phyloP scores from a whole-genome alignment of 2,113 vertebrate genomes.

The Macrotus californicus region DNA sequence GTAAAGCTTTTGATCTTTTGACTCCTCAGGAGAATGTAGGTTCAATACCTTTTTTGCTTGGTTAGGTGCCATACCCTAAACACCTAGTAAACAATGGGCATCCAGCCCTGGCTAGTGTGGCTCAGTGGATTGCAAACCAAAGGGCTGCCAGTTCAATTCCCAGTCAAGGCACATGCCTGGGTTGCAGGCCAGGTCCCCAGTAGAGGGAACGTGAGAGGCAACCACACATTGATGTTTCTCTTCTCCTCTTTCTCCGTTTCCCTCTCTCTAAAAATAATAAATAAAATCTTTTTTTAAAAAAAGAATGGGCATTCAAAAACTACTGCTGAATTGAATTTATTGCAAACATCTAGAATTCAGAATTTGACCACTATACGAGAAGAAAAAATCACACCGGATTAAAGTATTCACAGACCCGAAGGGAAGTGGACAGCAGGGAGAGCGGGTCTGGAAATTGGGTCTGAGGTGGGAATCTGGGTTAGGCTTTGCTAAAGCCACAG shows the following conservation, averaged over 20 bases:
- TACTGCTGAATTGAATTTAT: background rate
- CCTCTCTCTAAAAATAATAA: too few species aligned
- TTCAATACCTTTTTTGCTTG: background rate
- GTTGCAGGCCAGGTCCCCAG: too few species aligned
- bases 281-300: too few species aligned
- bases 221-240: too few species aligned
- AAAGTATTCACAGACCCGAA: background rate
- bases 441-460: background rate
- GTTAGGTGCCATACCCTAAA: background rate
- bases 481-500: background rate
- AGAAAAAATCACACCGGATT: background rate
- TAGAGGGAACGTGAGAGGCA: too few species aligned
- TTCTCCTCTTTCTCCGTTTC: too few species aligned
- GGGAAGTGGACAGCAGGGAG: background rate
- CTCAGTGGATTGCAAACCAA: too few species aligned
- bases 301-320: background rate
- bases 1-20: background rate
- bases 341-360: background rate
- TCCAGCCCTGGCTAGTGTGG: too few species aligned
- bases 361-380: background rate
- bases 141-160: too few species aligned
- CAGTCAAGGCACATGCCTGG: too few species aligned
- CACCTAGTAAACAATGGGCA: background rate
- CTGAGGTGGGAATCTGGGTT: background rate
- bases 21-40: background rate